Percentiles rank a stretch among this genome's conserved stretches.
phyloP scores from a whole-genome alignment of 2,888 invertebrate species.

The Andrena trimmerana region DNA sequence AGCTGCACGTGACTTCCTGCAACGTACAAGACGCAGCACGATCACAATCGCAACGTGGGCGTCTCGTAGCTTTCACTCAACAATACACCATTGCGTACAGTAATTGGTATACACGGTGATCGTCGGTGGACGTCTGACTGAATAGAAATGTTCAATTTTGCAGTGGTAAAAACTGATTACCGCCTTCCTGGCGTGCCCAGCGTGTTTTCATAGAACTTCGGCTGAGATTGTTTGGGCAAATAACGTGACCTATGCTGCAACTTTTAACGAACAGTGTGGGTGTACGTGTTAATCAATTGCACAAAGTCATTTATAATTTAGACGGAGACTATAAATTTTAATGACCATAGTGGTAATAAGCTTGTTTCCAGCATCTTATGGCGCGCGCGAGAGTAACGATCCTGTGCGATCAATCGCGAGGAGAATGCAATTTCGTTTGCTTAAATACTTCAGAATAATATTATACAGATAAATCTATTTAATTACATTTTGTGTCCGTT shows the following conservation, averaged over 20 bases:
- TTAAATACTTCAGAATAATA: too few relatives aligned
- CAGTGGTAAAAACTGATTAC: constrained; percentile 7
- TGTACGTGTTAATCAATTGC: neutral
- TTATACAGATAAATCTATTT: too few relatives aligned
- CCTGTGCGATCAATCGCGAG: too few relatives aligned
- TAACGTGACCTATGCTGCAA: neutral
- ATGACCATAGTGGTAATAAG: too few relatives aligned
- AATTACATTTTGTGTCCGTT: too few relatives aligned
- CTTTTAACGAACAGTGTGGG: neutral
- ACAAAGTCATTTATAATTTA: too few relatives aligned
- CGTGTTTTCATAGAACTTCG: neutral
- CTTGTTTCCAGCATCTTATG: too few relatives aligned
- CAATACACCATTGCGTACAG: constrained; percentile 49
- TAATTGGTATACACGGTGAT: constrained; percentile 53
- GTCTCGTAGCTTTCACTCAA: constrained; percentile 67
- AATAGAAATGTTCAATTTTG: constrained; percentile 47
- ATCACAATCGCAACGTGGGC: constrained; percentile 59
- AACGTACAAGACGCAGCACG: constrained; percentile 47
- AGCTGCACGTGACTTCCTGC: constrained; percentile 59
- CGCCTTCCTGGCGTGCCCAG: neutral
- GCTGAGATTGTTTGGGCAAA: neutral
- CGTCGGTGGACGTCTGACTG: neutral
- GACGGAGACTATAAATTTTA: too few relatives aligned
- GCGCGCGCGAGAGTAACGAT: too few relatives aligned
- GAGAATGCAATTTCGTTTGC: too few relatives aligned